Conservation (phyloP, 2,888 invertebrate genomes). For the Nomada goodeniana region DNA sequence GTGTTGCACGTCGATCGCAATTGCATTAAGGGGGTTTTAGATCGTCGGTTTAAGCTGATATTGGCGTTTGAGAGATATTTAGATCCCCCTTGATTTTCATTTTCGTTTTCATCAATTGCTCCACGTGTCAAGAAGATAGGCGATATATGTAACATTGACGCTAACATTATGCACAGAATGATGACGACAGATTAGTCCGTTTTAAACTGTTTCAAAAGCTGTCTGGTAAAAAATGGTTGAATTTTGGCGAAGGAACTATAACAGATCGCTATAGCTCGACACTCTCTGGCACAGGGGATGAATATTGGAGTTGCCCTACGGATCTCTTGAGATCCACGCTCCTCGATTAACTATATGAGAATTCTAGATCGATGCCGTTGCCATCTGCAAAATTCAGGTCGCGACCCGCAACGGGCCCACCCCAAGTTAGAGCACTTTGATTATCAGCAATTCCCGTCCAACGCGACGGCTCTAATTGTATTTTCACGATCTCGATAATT, state of each 20-base stretch:
- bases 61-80: too few species aligned
- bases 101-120: too few species aligned
- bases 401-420: conserved; percentile 27
- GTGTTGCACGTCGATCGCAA: too few species aligned
- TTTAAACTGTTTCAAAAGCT: not conserved
- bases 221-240: not conserved
- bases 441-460: conserved; percentile 34
- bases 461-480: conserved; percentile 36
- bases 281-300: not conserved
- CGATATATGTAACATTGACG: too few species aligned
- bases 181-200: not conserved
- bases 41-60: too few species aligned
- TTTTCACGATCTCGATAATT: conserved; percentile 39
- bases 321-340: conserved; percentile 33
- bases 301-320: conserved; percentile 29
- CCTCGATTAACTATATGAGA: conserved; percentile 60
- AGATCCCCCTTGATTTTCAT: too few species aligned
- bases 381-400: conserved; percentile 63
- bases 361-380: conserved; percentile 57
- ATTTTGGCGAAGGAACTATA: not conserved
- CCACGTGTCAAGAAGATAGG: too few species aligned
- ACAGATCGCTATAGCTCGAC: not conserved
- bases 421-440: conserved; percentile 29
- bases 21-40: too few species aligned
- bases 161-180: not conserved